Evolutionary conservation across 2,113 vertebrate genomes (phyloP), one percentile per base, ranked within the genome.

Genomic region (Ovibos moschatus): DNA sequence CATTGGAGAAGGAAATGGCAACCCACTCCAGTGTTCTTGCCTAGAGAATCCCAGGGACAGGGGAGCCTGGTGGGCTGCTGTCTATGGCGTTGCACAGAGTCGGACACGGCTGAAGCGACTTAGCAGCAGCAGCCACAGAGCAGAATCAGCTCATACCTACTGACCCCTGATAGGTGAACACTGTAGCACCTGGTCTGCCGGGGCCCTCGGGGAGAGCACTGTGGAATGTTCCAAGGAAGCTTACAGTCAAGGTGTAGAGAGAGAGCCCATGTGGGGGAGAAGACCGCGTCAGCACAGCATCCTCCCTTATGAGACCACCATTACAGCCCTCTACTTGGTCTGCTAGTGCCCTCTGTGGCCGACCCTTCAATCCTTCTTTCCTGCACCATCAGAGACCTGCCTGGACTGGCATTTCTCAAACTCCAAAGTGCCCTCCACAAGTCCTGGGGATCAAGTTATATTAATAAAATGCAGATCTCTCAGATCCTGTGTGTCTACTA

Each of bases 181-280:
- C 19, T 3, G 2, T 30, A 14, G 3, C 33, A 0, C 23, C 40
- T 2, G 36, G 17, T 14, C 12, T 47, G 6, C 55, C 2, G 3
- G 7, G 13, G 36, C 19, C 30, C 45, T 23, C 0, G 0, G 19
- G 10, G 30, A 60, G 43, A 45, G 13, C 13, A 50, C 15, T 3
- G 2, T 1, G 0, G 50, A 30, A 16, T n/a, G 40, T 51, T 71
- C 58, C 33, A 5, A 11, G 57, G 15, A 76, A 64, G 17, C 30
- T 25, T 28, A 36, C 3, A 14, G 8, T 62, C 11, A 43, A 15
- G 45, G 16, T 2, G 15, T 6, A 12, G 25, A 76, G 27, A 82
- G 40, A 87, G 30, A 90, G 9, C 17, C 33, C 60, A 4, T 2
- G 1, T 4, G 0, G 21, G 30, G n/a, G 62, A 15, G 62, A 57